These are phyloP conservation scores for Neolamprologus multifasciatus DNA, from an alignment of 2,797 vertebrate genomes.

Conservation along the genomic window DNA sequence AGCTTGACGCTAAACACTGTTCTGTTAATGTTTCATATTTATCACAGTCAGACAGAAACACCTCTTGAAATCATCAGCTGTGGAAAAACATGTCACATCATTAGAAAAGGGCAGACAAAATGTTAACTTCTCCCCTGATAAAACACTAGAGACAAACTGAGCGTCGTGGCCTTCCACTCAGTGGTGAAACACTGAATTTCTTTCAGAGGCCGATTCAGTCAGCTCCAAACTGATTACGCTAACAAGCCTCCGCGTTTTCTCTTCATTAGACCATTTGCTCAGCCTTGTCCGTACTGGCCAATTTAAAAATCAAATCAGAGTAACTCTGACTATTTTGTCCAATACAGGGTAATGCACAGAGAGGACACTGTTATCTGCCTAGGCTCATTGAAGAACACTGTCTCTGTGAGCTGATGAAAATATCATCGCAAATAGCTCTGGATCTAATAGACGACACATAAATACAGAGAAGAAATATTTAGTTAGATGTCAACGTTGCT, in stretches of 20 bases:
- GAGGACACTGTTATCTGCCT: not conserved
- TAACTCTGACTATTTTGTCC: constrained; percentile 8
- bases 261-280: constrained; percentile 12
- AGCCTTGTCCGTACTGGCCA: constrained; percentile 5
- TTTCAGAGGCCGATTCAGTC: not conserved
- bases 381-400: not conserved
- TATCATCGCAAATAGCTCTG: not conserved
- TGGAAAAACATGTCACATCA: not conserved
- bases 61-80: not conserved
- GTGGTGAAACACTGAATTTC: not conserved
- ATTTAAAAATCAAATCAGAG: constrained; percentile 29
- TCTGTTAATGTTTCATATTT: not conserved
- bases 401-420: not conserved
- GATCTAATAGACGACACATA: not conserved
- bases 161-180: not conserved
- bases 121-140: not conserved
- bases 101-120: not conserved
- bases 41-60: not conserved
- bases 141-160: not conserved
- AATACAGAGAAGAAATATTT: not conserved
- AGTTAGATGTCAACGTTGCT: not conserved
- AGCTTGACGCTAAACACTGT: not conserved
- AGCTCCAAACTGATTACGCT: not conserved
- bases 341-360: not conserved
- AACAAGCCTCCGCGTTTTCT: constrained; percentile 6